Conservation (phyloP, 2,113 vertebrate genomes). For the Pterophyllum scalare region DNA sequence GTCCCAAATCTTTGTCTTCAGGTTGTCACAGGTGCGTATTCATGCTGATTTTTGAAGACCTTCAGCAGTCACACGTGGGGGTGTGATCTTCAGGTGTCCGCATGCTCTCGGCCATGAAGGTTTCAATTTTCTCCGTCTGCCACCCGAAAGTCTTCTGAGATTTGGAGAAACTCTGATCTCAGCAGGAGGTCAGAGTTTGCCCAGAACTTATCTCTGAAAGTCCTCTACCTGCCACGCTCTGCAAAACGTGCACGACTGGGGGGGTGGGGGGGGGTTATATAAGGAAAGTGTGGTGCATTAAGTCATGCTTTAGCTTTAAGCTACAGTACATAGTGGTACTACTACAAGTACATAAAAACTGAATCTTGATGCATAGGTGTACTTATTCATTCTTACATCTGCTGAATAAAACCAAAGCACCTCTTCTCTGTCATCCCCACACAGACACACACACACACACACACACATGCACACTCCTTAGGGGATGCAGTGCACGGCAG, state of each 20-base stretch:
- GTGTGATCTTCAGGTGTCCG: neutral
- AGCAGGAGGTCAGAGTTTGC: conserved; percentile 25
- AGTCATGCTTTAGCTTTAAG: neutral
- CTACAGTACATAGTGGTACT: neutral
- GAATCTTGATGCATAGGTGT: neutral
- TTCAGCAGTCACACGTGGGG: neutral
- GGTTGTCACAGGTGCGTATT: rapidly evolving
- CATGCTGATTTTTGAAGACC: no score
- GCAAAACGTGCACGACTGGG: neutral
- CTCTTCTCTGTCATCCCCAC: rapidly evolving
- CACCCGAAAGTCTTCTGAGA: neutral
- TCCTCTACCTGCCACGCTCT: conserved; percentile 26
- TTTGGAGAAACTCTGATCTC: conserved; percentile 20
- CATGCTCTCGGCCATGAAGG: neutral
- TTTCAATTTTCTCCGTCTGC: neutral
- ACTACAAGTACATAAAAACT: neutral
- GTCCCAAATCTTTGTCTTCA: neutral
- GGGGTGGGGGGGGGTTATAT: neutral
- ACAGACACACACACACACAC: neutral
- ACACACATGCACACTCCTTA: neutral
- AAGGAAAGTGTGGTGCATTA: neutral
- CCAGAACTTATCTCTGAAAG: conserved; percentile 28
- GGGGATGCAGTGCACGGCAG: conserved; percentile 42
- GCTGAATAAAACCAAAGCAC: neutral
- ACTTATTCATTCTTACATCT: neutral